Evolutionary conservation across 1,140 invertebrate genomes (phyloP).

Genomic region (Aporrectodea caliginosa): DNA sequence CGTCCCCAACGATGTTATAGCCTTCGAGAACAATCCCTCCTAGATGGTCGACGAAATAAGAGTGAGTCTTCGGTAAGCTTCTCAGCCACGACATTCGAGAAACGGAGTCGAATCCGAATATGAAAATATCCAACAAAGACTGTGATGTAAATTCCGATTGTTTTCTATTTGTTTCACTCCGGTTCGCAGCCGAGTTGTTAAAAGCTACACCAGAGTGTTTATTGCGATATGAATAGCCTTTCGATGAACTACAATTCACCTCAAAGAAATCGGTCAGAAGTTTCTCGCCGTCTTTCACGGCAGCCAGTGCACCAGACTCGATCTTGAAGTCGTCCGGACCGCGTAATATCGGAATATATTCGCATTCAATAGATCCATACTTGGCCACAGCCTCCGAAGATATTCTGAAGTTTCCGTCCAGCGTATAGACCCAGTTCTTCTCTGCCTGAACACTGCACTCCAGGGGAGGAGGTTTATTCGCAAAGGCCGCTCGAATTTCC

Average conservation of each 20-base stretch:
- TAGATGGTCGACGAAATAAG: constrained; percentile 68
- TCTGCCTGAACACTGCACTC: neutral
- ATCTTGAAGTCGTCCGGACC: neutral
- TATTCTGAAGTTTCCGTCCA: neutral
- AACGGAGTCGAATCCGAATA: constrained; percentile 87
- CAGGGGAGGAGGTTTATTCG: neutral
- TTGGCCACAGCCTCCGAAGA: neutral
- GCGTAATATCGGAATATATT: neutral
- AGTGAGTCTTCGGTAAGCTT: constrained; percentile 75
- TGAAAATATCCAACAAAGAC: constrained; percentile 71
- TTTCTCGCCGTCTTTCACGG: neutral
- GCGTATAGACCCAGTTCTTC: neutral
- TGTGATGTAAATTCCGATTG: neutral
- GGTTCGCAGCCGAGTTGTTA: neutral
- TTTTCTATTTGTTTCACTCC: neutral
- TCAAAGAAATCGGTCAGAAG: neutral
- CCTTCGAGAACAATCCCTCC: constrained; percentile 70
- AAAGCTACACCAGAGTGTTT: neutral
- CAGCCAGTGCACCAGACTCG: neutral
- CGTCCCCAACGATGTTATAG: constrained; percentile 90
- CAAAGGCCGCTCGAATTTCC: neutral
- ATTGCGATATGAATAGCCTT: neutral
- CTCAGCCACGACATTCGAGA: constrained; percentile 81
- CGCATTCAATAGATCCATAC: neutral
- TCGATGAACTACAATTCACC: neutral